Percentiles rank a stretch among this genome's conserved stretches.
These are phyloP conservation scores for Lagorchestes hirsutus DNA, from an alignment of 2,797 vertebrate species.

Conservation along the genomic window DNA sequence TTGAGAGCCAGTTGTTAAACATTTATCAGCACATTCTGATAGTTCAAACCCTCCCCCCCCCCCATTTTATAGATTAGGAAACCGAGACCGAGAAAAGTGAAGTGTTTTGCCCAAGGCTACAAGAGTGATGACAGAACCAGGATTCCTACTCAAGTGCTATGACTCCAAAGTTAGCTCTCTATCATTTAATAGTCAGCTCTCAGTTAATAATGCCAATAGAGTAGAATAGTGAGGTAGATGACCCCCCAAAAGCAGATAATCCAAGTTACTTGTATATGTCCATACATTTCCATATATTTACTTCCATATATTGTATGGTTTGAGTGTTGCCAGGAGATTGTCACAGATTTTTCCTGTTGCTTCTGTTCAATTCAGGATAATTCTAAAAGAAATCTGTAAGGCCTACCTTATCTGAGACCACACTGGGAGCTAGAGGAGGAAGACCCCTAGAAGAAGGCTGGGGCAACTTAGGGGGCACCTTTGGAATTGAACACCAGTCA, in stretches of 20 bases:
- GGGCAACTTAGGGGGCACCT: neutral
- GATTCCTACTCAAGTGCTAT: neutral
- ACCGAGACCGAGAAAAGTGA: neutral
- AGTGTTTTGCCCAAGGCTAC: neutral
- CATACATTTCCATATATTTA: neutral
- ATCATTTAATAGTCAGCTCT: neutral
- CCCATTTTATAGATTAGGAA: neutral
- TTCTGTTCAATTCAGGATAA: neutral
- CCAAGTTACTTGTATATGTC: neutral
- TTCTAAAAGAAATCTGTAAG: neutral
- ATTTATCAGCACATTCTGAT: neutral
- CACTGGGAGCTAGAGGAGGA: neutral
- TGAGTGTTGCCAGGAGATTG: neutral
- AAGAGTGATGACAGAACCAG: neutral
- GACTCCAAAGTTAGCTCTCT: neutral
- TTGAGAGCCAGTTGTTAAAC: neutral
- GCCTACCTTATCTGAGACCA: neutral
- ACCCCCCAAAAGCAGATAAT: neutral
- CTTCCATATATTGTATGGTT: neutral
- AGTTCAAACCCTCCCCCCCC: neutral
- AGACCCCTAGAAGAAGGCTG: neutral
- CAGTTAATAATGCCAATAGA: neutral
- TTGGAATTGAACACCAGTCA: neutral
- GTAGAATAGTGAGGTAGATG: neutral
- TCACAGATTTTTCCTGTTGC: neutral